Evolutionary conservation across 2,888 invertebrate species (phyloP), one percentile per base, ranked within the genome.

Genomic region (Melanophora roralis): DNA sequence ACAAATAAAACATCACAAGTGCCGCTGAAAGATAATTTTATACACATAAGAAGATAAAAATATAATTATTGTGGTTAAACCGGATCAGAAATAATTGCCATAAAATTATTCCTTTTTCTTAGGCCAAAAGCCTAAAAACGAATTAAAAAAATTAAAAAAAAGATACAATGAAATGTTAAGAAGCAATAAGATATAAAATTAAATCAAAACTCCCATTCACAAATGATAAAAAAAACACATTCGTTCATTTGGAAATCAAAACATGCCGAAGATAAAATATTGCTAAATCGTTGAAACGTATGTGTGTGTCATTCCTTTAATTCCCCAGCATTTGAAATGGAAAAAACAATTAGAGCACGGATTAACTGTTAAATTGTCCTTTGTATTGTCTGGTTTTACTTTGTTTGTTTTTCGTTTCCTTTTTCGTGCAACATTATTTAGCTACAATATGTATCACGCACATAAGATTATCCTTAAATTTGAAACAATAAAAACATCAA

Each of bases 311-410:
- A n/a, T 14, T 53, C 21, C 21, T 47, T 60, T 47, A 19, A 49
- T 55, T 34, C 16, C 23, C 16, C 14, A 32, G 2, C 34, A 27
- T 53, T 43, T 6, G 14, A 62, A 68, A 68, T 72, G 19, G 67
- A 53, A n/a, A n/a, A 57, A 81, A 81, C 80, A 81, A 82, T 82
- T 82, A 81, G 80, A 82, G 80, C 76, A 78, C 32, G 62, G 78
- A 72, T 76, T 76, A 76, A 76, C 67, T 69, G 65, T 40, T 76
- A 78, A 78, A 81, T 80, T 82, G 81, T 82, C 76, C 67, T 74
- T 71, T 71, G 62, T 53, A 69, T 49, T 36, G 55, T 49, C 16
- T 38, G 9, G 19, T 2, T 72, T 65, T 38, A 21, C n/a, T 32
- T 27, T 36, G 32, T 45, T 38, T 16, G 38, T 40, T 49, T 40